Evolutionary conservation across 2,888 invertebrate species (phyloP).

Genomic region (Biston stratarius): DNA sequence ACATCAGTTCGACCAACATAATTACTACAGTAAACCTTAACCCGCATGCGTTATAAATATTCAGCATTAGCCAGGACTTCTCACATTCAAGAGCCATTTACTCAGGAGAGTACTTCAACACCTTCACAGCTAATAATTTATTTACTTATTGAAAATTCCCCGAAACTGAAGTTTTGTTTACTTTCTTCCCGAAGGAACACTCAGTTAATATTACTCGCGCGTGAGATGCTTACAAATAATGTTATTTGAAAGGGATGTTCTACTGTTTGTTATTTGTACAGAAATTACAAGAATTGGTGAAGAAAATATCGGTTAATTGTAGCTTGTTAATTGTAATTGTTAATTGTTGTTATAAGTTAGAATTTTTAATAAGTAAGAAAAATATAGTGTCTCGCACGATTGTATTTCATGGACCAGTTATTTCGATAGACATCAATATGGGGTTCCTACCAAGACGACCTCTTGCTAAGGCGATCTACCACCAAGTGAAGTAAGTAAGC

Average conservation of each 20-base stretch:
- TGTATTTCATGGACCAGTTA: too few relatives aligned
- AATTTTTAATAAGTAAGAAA: too few relatives aligned
- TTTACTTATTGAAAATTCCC: slow-evolving; percentile 23
- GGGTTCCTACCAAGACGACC: too few relatives aligned
- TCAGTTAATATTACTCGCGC: slow-evolving; percentile 17
- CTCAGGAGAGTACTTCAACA: slow-evolving; percentile 18
- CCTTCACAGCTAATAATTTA: slow-evolving; percentile 21
- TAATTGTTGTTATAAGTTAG: too few relatives aligned
- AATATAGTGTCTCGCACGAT: too few relatives aligned
- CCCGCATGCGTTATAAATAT: not conserved
- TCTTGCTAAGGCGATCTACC: too few relatives aligned
- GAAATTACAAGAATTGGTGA: not conserved
- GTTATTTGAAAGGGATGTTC: slow-evolving; percentile 11
- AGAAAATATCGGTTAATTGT: not conserved
- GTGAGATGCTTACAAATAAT: slow-evolving; percentile 23
- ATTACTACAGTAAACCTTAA: not conserved
- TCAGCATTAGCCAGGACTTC: too few relatives aligned
- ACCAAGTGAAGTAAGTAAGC: too few relatives aligned
- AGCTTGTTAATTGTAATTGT: too few relatives aligned
- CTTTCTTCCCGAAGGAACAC: slow-evolving; percentile 5
- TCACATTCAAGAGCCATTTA: not conserved
- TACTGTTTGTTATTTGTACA: slow-evolving; percentile 4
- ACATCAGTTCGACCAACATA: not conserved
- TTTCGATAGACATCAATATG: too few relatives aligned
- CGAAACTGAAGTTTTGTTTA: slow-evolving; percentile 23